Base-by-base conservation (phyloP, 2,797 vertebrate species). In the Bufotes viridis region DNA sequence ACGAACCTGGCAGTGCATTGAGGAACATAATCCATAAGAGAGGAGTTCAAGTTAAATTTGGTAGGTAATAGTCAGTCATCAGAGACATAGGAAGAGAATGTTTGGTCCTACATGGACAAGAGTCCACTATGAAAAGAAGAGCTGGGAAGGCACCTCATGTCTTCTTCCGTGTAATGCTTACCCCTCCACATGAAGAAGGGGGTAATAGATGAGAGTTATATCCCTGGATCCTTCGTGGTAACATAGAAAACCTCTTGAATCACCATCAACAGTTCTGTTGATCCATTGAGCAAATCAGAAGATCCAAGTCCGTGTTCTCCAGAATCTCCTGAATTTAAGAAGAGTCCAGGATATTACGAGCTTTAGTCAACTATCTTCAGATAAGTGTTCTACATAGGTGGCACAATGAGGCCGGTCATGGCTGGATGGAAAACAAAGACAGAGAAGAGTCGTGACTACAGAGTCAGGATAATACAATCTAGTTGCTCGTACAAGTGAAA, bases 381-480 rank as follows among this genome's bases (percentile, higher is more conserved):
- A 11, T 26, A 9, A 34, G 78, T 0, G 1, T 42, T 65, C 86
- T 90, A 60, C 65, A 70, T 78, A 70, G 92, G 89, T 0, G 72
- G 91, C 60, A 87, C 34, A 7, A 87, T 90, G 81, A 24, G 89
- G 65, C 92, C 22, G 8, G 91, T 84, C 91, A 88, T 2, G 12
- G 88, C 92, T 92, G 90, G 17, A 82, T 89, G 83, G 42, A 22
- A 89, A 53, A 87, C 26, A 0, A n/a, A 79, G 10, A 87, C 20
- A 65, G 22, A 65, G 20, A 1, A 18, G 1, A 22, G 6, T 9
- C 17, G 15, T 20, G 10, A 14, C n/a, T 6, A 55, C 42, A 42
- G 42, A 42, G 42, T 42, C 42, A 42, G 42, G 42, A 42, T 42
- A 3, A 42, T 42, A 42, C 42, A 42, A 7, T 42, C 42, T 42